Base-by-base conservation (phyloP, 2,888 invertebrate genomes). In the Aphrophora alni region DNA sequence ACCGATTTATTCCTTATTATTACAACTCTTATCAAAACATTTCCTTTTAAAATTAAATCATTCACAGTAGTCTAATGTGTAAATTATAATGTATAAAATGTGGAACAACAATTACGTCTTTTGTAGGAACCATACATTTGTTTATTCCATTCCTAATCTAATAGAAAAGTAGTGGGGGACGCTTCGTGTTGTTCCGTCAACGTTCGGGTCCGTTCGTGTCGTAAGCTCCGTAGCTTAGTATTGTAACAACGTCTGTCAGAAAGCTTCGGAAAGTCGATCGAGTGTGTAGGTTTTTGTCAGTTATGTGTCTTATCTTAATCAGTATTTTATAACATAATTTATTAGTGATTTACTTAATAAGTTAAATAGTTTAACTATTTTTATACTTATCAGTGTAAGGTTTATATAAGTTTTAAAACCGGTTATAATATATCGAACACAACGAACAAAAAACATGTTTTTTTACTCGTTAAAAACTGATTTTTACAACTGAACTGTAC, bases 401-500 rank as follows among this genome's bases (percentile, higher is more conserved):
- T 59, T 59, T 59, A 5, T 59, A 21, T 21, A 59, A 59, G 21
- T 59, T 59, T 21, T 21, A 59, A 4, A 59, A 59, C 44, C 14
- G 44, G 8, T 7, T 33, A 7, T 44, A 44, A 14, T 14, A 44
- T 44, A 33, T 33, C 33, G 33, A 8, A 44, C 14, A 2, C 12
- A 14, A 14, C 14, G 12, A 44, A 44, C 33, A 4, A 44, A 44
- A 44, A 33, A 33, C 3, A 33, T 44, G 17, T 44, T 14, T 4
- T 44, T 44, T 44, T 44, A 44, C 44, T 44, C 44, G 44, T 14
- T 44, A 44, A 44, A 44, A 10, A 44, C 59, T 21, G 59, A 21
- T 59, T 59, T 59, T 59, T 59, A 59, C 59, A 59, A 59, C 44
- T 44, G 59, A 59, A 21, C 59, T 59, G n/a, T n/a, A n/a, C n/a